Conservation (phyloP, 2,888 invertebrate species). For the Heliconius erato region DNA sequence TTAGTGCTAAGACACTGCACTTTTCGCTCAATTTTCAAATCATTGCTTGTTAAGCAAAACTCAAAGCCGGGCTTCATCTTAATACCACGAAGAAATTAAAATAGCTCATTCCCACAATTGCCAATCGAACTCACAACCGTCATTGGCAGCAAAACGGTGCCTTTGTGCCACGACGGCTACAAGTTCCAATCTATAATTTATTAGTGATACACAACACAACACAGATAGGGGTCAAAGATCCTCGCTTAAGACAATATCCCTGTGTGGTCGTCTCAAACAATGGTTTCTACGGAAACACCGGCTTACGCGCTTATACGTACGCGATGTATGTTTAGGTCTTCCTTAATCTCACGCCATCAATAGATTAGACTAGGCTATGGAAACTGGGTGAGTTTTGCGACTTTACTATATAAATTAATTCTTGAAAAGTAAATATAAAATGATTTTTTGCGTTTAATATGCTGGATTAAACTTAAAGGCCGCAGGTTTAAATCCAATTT, state of each 20-base stretch:
- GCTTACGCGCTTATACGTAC: conserved; percentile 49
- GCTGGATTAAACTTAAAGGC: too few species aligned
- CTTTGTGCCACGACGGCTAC: neutral
- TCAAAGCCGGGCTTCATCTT: too few species aligned
- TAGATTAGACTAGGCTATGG: conserved; percentile 5
- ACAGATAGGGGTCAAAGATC: conserved; percentile 17
- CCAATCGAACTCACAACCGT: too few species aligned
- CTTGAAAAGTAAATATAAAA: neutral
- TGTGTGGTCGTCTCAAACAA: conserved; percentile 46
- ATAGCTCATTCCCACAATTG: too few species aligned
- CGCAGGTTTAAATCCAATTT: too few species aligned
- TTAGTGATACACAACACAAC: neutral
- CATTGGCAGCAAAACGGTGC: too few species aligned
- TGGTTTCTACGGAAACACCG: conserved; percentile 49
- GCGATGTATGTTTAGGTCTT: conserved; percentile 66
- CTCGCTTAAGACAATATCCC: conserved; percentile 28
- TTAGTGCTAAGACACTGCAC: too few species aligned
- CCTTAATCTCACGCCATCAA: conserved; percentile 58
- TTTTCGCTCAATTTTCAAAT: too few species aligned
- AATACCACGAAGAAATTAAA: too few species aligned
- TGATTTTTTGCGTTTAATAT: too few species aligned
- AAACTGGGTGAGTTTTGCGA: neutral
- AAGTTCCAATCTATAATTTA: conserved; percentile 6
- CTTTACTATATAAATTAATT: neutral
- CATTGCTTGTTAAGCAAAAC: too few species aligned